Evolutionary conservation across 2,113 vertebrate genomes (phyloP).

Genomic region (Falcunculus frontatus): DNA sequence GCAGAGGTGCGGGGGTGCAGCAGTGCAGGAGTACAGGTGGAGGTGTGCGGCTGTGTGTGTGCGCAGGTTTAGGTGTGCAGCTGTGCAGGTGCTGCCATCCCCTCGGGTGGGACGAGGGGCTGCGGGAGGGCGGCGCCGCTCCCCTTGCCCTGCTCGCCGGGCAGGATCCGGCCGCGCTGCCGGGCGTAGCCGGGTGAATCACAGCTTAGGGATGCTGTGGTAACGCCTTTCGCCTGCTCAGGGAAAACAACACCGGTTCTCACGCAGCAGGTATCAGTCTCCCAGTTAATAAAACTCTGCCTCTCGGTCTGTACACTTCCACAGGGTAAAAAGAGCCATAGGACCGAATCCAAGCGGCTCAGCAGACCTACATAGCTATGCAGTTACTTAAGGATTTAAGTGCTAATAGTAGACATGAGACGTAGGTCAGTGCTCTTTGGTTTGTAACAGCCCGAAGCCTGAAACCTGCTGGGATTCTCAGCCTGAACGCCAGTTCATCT

Average conservation of each 20-base stretch:
- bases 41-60: neutral
- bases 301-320: fast-evolving
- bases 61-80: neutral
- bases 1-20: no score
- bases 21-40: neutral
- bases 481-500: neutral
- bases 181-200: neutral
- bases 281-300: neutral
- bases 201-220: neutral
- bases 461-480: neutral
- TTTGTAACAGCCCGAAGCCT: neutral
- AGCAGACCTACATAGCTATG: neutral
- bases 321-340: neutral
- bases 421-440: fast-evolving
- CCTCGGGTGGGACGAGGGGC: neutral
- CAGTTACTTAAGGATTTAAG: neutral
- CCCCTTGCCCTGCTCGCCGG: neutral
- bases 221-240: neutral
- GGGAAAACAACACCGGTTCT: neutral
- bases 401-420: neutral
- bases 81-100: neutral
- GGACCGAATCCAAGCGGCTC: neutral
- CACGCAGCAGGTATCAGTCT: neutral
- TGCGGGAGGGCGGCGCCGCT: neutral
- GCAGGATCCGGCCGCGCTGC: neutral